Conservation (phyloP, 2,113 vertebrate species). For the Agelaius phoeniceus region DNA sequence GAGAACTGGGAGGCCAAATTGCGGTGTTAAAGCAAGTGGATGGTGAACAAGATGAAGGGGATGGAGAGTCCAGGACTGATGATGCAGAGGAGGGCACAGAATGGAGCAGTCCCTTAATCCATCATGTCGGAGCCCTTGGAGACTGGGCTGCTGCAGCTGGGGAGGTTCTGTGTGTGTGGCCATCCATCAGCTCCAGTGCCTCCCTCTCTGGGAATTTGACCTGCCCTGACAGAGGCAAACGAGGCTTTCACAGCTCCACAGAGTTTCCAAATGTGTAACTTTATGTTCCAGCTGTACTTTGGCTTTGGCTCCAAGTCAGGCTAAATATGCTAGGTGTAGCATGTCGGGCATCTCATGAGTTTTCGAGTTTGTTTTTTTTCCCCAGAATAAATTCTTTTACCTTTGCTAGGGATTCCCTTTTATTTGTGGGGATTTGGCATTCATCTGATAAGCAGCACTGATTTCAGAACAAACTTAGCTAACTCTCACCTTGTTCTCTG, state of each 20-base stretch:
- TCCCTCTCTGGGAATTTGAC: not conserved
- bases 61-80: not conserved
- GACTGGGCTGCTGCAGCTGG: not conserved
- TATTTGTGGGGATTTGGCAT: not conserved
- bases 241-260: not conserved
- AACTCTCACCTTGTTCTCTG: not conserved
- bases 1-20: not conserved
- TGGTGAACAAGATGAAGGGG: not conserved
- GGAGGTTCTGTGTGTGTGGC: not conserved
- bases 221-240: not conserved
- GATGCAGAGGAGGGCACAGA: not conserved
- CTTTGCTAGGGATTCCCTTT: not conserved
- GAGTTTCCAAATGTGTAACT: constrained; percentile 10
- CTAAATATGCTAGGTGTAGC: constrained; percentile 1
- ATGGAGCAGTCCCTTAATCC: not conserved
- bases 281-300: not conserved
- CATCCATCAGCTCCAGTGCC: not conserved
- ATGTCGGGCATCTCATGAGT: not conserved
- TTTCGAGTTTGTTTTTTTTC: not conserved
- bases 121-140: not conserved
- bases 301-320: not conserved
- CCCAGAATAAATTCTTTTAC: not conserved
- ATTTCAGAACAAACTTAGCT: not conserved
- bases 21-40: not conserved
- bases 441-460: not conserved